Base-by-base conservation (phyloP, 2,888 invertebrate genomes). In the Xylota segnis region DNA sequence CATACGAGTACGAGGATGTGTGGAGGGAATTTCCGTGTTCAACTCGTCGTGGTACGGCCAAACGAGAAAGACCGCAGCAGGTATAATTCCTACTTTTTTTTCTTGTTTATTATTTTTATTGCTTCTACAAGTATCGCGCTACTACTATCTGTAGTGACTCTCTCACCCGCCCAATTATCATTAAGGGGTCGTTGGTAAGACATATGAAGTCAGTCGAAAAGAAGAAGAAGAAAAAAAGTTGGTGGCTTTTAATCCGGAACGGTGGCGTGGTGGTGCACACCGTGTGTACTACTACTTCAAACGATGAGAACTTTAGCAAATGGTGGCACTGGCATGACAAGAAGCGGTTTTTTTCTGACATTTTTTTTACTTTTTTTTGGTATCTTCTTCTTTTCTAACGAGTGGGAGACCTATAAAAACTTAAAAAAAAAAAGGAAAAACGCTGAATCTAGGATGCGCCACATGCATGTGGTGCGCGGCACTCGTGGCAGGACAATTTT, bases 101-200 rank as follows among this genome's bases (percentile, higher is more conserved):
- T 81, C 37, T 58, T 86, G 86, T 86, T 86, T 86, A 86, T 86
- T 82, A 72, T 68, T 82, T 86, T 86, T 86, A 82, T 72, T 76
- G 76, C 72, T 16, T 76, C 58, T 65, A 86, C 86, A 82, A 86
- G 81, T 84, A 84, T 79, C 70, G 63, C 75, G 71, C 75, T 65
- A 56, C 50, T 74, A 56, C 27, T 43, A 65, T 14, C 47, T 50
- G 37, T 37, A 63, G 52, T 59, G 50, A 75, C 71, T 82, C 82
- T 68, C 68, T 86, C 84, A 77, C 86, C 82, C 76, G 82, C 68
- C 82, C 86, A 86, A 82, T 86, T 86, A 82, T 72, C 76, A 77
- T 86, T 86, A 82, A 82, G 82, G 86, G 77, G 71, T 82, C 66
- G 66, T 71, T 58, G 54, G 12, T 2, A 61, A 66, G 65, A 59